A percentile compares a stretch with the other conserved stretches of the same genome.
Evolutionary conservation across 2,113 vertebrate species (phyloP).

Genomic region (Ceyx melanurus): DNA sequence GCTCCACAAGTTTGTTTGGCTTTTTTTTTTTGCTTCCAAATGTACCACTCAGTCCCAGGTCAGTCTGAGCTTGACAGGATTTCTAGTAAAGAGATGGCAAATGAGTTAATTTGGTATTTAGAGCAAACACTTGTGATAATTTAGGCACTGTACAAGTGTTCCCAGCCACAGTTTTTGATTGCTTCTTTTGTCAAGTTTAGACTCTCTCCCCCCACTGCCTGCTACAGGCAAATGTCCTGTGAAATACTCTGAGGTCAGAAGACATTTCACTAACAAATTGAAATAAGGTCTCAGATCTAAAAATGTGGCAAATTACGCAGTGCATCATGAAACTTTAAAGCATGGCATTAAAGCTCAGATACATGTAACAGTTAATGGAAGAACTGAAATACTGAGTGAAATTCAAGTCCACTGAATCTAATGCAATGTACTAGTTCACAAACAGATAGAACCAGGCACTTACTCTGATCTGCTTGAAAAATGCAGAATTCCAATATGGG

Average conservation of each 20-base stretch:
- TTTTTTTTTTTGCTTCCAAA: background rate
- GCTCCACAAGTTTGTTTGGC: background rate
- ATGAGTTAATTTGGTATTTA: background rate
- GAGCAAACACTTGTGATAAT: background rate
- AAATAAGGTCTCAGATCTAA: background rate
- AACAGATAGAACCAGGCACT: background rate
- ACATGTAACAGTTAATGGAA: rapidly evolving
- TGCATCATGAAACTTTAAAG: background rate
- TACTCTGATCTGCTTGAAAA: background rate
- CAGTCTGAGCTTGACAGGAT: background rate
- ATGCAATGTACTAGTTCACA: background rate
- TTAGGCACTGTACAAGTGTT: background rate
- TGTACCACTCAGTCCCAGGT: background rate
- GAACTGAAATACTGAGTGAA: background rate
- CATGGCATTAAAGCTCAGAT: background rate
- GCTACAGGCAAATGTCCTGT: background rate
- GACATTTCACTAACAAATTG: background rate
- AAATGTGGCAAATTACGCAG: background rate
- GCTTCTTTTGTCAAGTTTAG: background rate
- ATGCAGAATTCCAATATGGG: background rate
- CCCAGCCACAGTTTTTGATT: background rate
- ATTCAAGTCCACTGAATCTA: background rate
- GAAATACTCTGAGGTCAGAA: background rate
- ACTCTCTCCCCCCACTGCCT: background rate
- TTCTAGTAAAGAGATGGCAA: background rate